phyloP scores from a whole-genome alignment of 2,797 vertebrate genomes.

The Aeoliscus strigatus region DNA sequence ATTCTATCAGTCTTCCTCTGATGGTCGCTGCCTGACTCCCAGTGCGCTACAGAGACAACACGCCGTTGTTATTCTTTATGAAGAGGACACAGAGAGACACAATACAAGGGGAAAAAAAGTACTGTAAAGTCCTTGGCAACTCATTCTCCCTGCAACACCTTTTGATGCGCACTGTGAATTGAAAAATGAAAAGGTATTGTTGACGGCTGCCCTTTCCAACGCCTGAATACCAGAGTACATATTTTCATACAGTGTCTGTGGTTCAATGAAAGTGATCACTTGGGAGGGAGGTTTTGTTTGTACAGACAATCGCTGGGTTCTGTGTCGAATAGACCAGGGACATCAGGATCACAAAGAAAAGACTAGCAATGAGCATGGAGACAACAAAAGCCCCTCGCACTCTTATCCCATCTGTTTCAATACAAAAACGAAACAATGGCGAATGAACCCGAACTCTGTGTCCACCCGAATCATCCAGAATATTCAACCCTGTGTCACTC shows the following conservation, averaged over 20 bases:
- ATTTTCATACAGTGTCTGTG: constrained; percentile 54
- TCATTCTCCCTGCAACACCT: constrained; percentile 31
- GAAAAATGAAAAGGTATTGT: constrained; percentile 57
- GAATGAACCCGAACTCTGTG: constrained; percentile 25
- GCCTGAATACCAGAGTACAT: constrained; percentile 50
- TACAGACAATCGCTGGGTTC: constrained; percentile 55
- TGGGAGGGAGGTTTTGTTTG: constrained; percentile 65
- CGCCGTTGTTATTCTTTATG: constrained; percentile 57
- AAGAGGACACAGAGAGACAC: constrained; percentile 52
- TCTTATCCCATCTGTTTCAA: constrained; percentile 50
- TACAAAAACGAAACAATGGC: constrained; percentile 33
- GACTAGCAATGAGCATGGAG: constrained; percentile 33
- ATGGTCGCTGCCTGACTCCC: too few species aligned
- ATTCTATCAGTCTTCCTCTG: constrained; percentile 56
- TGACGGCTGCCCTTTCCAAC: constrained; percentile 51
- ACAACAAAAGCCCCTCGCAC: constrained; percentile 52
- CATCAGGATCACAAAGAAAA: constrained; percentile 52
- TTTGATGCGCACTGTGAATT: constrained; percentile 42
- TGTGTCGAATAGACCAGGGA: constrained; percentile 50
- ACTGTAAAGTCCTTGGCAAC: constrained; percentile 54
- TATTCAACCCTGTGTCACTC: too few species aligned
- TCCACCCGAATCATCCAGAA: constrained; percentile 36
- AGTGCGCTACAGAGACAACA: constrained; percentile 48
- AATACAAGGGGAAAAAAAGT: constrained; percentile 28
- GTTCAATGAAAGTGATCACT: constrained; percentile 58